These are phyloP conservation scores for Nothura maculosa DNA, from an alignment of 2,797 vertebrate species.

Conservation along the genomic window DNA sequence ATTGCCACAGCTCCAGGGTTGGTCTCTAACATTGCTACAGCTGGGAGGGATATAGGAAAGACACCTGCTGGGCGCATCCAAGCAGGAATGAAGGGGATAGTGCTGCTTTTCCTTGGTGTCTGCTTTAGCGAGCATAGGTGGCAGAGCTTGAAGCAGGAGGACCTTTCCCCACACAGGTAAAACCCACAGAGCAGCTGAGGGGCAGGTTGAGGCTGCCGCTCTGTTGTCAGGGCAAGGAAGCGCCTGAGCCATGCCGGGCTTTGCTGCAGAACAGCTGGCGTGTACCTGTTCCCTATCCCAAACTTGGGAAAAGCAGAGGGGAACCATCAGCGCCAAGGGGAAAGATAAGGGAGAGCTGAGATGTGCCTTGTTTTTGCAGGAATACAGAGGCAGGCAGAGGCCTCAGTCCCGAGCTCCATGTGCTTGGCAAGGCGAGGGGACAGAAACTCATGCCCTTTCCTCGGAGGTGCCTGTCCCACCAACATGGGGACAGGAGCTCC, in stretches of 20 bases:
- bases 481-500: not conserved
- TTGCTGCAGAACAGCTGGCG: fast-evolving
- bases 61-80: fast-evolving
- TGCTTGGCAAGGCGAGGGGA: fast-evolving
- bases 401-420: fast-evolving
- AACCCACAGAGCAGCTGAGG: fast-evolving
- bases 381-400: fast-evolving
- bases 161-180: fast-evolving
- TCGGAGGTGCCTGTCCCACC: not conserved
- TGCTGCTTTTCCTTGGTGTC: fast-evolving
- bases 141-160: not conserved
- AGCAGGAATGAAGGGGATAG: not conserved
- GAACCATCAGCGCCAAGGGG: not conserved
- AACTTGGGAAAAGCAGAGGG: not conserved
- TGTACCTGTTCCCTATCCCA: fast-evolving
- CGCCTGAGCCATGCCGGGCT: not conserved
- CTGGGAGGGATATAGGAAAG: not conserved
- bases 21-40: not conserved
- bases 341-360: not conserved
- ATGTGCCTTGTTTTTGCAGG: not conserved
- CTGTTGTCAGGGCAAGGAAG: not conserved
- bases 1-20: fast-evolving
- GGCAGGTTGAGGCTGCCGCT: not conserved
- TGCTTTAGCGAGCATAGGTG: fast-evolving
- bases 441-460: fast-evolving